A percentile compares a stretch with the other conserved stretches of the same genome.
These are phyloP conservation scores for Aurelia coerulea DNA, from an alignment of 30 jellyfish, hydroid and myxozoan species.

Conservation along the genomic window DNA sequence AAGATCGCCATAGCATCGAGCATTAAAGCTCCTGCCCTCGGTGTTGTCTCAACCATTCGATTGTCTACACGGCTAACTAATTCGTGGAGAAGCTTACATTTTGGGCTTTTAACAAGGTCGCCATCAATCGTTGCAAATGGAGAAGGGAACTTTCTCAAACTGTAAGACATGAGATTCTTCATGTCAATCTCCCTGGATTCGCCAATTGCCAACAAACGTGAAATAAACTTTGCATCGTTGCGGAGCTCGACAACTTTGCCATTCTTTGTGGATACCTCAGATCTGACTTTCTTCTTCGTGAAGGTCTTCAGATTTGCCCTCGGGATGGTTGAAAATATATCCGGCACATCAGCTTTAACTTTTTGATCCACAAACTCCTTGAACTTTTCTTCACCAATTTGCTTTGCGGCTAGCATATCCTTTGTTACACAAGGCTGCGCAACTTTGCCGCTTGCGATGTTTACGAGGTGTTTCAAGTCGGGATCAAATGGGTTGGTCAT, in stretches of 20 bases:
- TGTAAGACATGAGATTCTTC: conserved; percentile 32
- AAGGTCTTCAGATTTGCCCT: conserved; percentile 30
- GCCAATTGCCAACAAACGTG: conserved; percentile 38
- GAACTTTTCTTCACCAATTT: conserved; percentile 44
- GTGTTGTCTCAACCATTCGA: conserved; percentile 1
- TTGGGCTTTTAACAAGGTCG: conserved; percentile 17
- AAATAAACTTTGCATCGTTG: conserved; percentile 7
- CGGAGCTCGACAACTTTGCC: conserved; percentile 50
- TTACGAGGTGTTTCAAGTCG: conserved; percentile 35
- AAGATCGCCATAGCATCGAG: conserved; percentile 61
- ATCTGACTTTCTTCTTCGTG: neutral
- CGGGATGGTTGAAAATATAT: conserved; percentile 15
- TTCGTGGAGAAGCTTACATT: conserved; percentile 23
- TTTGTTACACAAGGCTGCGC: conserved; percentile 7
- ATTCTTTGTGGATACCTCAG: conserved; percentile 5
- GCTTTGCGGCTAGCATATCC: conserved; percentile 28
- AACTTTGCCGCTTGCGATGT: conserved; percentile 54
- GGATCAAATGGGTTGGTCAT: conserved; percentile 58
- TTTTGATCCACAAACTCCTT: conserved; percentile 19
- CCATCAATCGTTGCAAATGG: conserved; percentile 50
- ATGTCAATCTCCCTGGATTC: conserved; percentile 40
- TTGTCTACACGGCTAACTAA: neutral
- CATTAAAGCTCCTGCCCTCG: conserved; percentile 27
- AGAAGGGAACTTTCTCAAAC: conserved; percentile 28
- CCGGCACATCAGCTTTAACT: conserved; percentile 32